Conservation (phyloP, 2,797 vertebrate species). For the Pangasius macronema region DNA sequence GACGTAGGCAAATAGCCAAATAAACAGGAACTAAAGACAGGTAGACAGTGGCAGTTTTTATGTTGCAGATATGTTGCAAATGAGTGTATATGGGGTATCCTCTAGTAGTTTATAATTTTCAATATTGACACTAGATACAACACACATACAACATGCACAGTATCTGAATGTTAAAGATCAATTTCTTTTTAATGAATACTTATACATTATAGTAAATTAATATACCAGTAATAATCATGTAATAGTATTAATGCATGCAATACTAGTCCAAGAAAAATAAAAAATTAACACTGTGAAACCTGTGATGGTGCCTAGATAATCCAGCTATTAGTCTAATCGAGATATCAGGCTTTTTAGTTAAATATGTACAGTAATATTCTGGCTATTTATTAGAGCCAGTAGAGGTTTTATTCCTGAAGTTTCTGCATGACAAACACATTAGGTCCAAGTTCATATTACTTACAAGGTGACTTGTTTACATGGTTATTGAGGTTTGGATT, state of each 20-base stretch:
- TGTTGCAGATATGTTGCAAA: neutral
- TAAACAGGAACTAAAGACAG: conserved; percentile 1
- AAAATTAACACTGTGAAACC: neutral
- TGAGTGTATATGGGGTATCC: neutral
- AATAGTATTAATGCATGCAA: neutral
- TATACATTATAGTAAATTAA: neutral
- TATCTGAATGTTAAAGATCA: neutral
- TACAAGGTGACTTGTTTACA: neutral
- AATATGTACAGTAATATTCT: neutral
- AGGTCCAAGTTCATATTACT: neutral
- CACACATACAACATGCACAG: neutral
- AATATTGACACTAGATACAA: neutral
- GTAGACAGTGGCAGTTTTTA: neutral
- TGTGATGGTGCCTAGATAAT: neutral
- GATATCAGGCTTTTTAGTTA: neutral
- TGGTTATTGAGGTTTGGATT: neutral
- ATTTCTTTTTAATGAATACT: neutral
- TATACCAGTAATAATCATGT: neutral
- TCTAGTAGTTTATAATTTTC: neutral
- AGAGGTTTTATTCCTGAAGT: neutral
- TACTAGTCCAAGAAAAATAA: neutral
- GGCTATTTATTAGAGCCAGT: neutral
- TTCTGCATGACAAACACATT: neutral
- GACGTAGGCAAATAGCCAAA: neutral
- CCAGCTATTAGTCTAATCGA: neutral